Conservation (phyloP, 2,797 vertebrate genomes). For the Lycodopsis pacificus region DNA sequence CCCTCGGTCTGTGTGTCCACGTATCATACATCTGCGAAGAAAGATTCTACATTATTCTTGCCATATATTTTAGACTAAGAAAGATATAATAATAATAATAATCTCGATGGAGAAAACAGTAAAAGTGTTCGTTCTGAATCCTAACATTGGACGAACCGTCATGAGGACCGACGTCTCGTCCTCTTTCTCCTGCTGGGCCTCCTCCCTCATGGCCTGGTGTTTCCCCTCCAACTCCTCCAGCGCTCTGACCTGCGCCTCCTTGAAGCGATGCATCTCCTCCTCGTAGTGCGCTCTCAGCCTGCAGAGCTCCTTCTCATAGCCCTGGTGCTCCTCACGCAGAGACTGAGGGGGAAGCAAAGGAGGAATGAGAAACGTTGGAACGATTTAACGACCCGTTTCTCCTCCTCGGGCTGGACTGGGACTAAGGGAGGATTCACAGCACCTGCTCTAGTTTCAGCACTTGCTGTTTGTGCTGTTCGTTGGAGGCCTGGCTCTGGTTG, state of each 20-base stretch:
- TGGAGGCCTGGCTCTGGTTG: slow-evolving; percentile 91
- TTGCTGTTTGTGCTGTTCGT: slow-evolving; percentile 93
- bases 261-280: slow-evolving; percentile 90
- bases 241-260: slow-evolving; percentile 90
- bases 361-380: neutral
- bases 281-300: slow-evolving; percentile 89
- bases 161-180: slow-evolving; percentile 91
- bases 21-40: neutral
- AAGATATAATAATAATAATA: too few relatives aligned
- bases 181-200: slow-evolving; percentile 86
- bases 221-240: slow-evolving; percentile 94
- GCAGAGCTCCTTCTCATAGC: slow-evolving; percentile 93
- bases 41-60: too few relatives aligned
- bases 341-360: slow-evolving; percentile 77
- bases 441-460: slow-evolving; percentile 94
- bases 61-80: too few relatives aligned
- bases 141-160: slow-evolving; percentile 78
- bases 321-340: slow-evolving; percentile 93
- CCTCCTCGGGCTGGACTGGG: neutral
- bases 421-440: rapidly evolving
- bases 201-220: slow-evolving; percentile 89
- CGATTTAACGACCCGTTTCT: rapidly evolving
- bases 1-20: neutral
- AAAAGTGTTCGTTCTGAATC: neutral
- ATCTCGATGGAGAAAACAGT: too few relatives aligned